Base-by-base conservation (phyloP, 2,888 invertebrate species). In the Hemithea aestivaria region DNA sequence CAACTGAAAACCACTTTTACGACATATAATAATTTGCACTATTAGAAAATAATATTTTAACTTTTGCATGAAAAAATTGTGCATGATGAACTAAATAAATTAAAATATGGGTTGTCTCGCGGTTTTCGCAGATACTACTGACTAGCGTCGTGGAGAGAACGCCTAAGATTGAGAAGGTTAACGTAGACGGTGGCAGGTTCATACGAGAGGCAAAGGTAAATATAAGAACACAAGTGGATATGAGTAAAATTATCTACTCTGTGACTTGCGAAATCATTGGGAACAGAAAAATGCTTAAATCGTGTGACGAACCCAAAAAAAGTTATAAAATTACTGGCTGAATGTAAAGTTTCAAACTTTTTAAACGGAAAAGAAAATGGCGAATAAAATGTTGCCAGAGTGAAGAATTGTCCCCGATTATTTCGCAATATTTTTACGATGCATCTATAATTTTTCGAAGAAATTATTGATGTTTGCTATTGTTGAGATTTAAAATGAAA, bases 181-280 rank as follows among this genome's bases (percentile, higher is more conserved):
- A 98, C 89, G 90, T 94, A 61, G 95, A 96, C 66, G 98, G 98
- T 68, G 98, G 97, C 61, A 92, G 96, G 78, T 96, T 94, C 84
- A 97, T 99, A 70, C 92, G 97, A 53, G 98, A 98, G 89, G 98
- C 98, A 66, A 98, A 98, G 97, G 98, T 98, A 93, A 92, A 84
- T 84, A 85, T 68, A 33, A 50, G 45, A 53, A 45, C n/a, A 36
- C 43, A 43, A 56, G 62, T 40, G 28, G 24, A 30, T 28, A 30
- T 11, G 21, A 37, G 30, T 33, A 36, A 27, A 37, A 34, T 37
- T 41, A 12, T 52, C 40, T 56, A 55, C 39, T 40, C 58, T 68
- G 53, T 67, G 63, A 46, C 58, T 55, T 65, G 53, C 60, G 59
- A 58, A 54, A 50, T 47, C 36, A 34, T 29, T 9, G 1, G n/a